Evolutionary conservation across 2,888 invertebrate species (phyloP), one percentile per base, ranked within the genome.

Genomic region (Ophion ellenae): DNA sequence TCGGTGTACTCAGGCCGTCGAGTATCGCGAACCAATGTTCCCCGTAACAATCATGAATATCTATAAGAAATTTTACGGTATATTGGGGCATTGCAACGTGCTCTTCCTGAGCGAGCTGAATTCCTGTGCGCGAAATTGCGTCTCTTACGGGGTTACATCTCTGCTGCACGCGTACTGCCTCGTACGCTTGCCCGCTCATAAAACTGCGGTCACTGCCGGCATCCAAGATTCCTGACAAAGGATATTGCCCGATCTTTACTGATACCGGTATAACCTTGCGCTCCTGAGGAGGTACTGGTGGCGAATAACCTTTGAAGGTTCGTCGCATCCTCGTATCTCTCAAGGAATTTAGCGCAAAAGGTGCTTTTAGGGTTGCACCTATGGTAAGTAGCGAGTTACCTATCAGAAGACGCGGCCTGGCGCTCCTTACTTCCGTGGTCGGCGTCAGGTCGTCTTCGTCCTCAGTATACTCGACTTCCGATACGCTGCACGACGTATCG

Each of bases 61-160:
- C 66, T 0, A 77, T 67, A 4, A 70, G n/a, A 24, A 78, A 78
- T 40, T 78, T 78, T 2, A 24, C 57, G 9, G 78, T 59, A 6
- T 28, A 69, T 14, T 70, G 78, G 3, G 78, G 78, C 2, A 63
- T 61, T 14, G 70, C 78, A 6, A 78, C 20, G n/a, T 78, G 78
- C 11, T 40, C 59, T 9, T 24, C 14, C 14, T 75, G 75, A 2
- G 75, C 75, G 17, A 75, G 75, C 28, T 75, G 75, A 9, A 67
- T 70, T 10, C 67, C 70, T 24, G 24, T 28, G 14, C 70, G 78
- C 14, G 69, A 63, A 17, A 78, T 69, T 3, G 40, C 10, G 45
- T 78, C 69, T 9, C 69, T 45, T 11, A 78, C 59, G 32, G 69
- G 59, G 6, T 9, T 20, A n/a, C 78, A 20, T 64, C 11, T 45